Base-by-base conservation (phyloP, 2,797 vertebrate species). In the Hoplostethus mediterraneus region DNA sequence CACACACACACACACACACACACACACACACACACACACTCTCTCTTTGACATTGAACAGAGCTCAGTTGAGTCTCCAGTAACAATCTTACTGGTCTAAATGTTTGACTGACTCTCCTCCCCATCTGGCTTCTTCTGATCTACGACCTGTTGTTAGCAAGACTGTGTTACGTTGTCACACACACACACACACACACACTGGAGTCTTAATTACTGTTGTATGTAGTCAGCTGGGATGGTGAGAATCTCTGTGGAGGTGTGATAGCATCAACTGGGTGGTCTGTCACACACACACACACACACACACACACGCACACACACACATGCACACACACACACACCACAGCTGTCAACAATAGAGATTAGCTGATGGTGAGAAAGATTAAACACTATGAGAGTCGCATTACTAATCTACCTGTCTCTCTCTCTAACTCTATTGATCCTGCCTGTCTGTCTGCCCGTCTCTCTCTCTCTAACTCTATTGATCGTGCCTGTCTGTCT, bases 191-290 rank as follows among this genome's bases (percentile, higher is more conserved):
- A 45, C 11, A 63, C 69, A 59, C 25, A 70, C 2, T 33, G 31
- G 61, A 0, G 56, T 6, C 60, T 57, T 63, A 62, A 74, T 71
- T 31, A 49, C 17, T 59, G 28, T 53, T 59, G 51, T 82, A 75
- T 80, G 74, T 71, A 63, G 60, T 57, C 75, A 80, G 83, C 68
- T 83, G 80, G 21, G 40, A 8, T 21, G 9, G 40, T 44, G 40
- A 44, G 40, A 44, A 10, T 25, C 21, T 52, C 49, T 38, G 16
- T 12, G 8, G 44, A 71, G 58, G 74, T 54, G 71, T 54, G 71
- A 82, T 25, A 74, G 51, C 59, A 62, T 47, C 42, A 58, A 6
- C 31, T 63, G 73, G 67, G 74, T 67, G 64, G 61, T 53, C 67
- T 53, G 6, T 1, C 2, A 4, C 63, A 9, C 52, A 17, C 51